Base-by-base conservation (phyloP, 1,140 invertebrate genomes). In the Pseudomyrmex flavicornis region DNA sequence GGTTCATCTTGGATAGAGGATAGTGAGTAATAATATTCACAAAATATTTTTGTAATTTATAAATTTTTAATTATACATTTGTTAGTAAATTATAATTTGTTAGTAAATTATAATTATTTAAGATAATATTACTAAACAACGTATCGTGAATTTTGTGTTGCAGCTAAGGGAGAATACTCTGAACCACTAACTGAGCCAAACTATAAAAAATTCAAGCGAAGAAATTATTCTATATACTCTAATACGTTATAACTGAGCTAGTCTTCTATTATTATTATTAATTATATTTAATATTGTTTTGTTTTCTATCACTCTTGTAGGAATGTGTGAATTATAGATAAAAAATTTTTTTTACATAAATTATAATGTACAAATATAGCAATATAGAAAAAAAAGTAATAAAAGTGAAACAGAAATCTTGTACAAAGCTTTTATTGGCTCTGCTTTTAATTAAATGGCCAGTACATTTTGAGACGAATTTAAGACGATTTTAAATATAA, bases 161-260 rank as follows among this genome's bases (percentile, higher is more conserved):
- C 69, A 91, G 85, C 63, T 58, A 65, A 76, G 26, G 74, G 72
- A 68, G 70, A 75, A n/a, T 50, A 68, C 35, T 35, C 35, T 56
- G 50, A 35, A 35, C 35, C 79, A 13, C 73, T 72, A 52, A 72
- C 61, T 1, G 92, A 91, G 59, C 86, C 90, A 63, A 87, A 92
- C 59, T 86, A 80, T 65, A 94, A 94, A 62, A 93, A 93, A 85
- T 93, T 94, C 35, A 94, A 93, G 58, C 73, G 93, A n/a, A 87
- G 93, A 8, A 94, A 94, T 89, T 88, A 92, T 83, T 91, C 92
- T 12, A 86, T 94, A 76, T 94, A 94, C 75, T 83, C 90, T 4
- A 87, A 90, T 58, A 89, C 88, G 1, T 58, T 88, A 7, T 88
- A 79, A 85, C 13, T 62, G 10, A 48, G 54, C 63, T 20, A 74